phyloP scores from a whole-genome alignment of 2,888 invertebrate genomes.

The Minunthozetes semirufus region DNA sequence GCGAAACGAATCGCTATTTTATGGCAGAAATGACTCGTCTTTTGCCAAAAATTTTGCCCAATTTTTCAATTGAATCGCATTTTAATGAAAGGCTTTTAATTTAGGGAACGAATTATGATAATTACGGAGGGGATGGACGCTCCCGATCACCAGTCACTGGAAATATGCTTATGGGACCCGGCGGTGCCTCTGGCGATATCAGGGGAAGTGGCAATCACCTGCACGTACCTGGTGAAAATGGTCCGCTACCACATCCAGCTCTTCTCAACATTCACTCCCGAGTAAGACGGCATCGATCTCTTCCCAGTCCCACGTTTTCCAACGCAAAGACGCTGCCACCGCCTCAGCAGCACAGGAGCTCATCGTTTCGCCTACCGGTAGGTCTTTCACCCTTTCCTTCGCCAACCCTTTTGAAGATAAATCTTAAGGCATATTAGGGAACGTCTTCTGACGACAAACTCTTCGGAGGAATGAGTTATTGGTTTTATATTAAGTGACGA shows the following conservation, averaged over 20 bases:
- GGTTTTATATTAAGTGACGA: too few species aligned
- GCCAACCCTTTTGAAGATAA: too few species aligned
- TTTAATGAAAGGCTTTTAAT: not conserved
- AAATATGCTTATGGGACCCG: not conserved
- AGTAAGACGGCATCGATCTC: constrained; percentile 41
- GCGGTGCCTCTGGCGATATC: not conserved
- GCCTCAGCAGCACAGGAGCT: constrained; percentile 40
- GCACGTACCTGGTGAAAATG: not conserved
- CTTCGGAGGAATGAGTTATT: too few species aligned
- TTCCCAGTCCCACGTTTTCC: constrained; percentile 40
- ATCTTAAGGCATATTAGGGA: too few species aligned
- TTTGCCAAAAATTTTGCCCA: too few species aligned
- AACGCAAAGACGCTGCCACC: constrained; percentile 38
- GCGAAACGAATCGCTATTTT: too few species aligned
- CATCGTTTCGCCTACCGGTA: constrained; percentile 41
- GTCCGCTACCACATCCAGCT: not conserved
- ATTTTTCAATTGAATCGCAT: not conserved
- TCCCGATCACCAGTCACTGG: not conserved
- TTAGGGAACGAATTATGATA: not conserved
- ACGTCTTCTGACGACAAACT: too few species aligned
- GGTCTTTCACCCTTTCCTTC: constrained; percentile 5
- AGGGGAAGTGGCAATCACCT: constrained; percentile 23
- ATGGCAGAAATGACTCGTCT: too few species aligned
- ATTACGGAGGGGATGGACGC: too few species aligned
- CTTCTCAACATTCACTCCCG: constrained; percentile 20